Evolutionary conservation across 1,140 invertebrate genomes (phyloP).

Genomic region (Leptinotarsa undecemlineata): DNA sequence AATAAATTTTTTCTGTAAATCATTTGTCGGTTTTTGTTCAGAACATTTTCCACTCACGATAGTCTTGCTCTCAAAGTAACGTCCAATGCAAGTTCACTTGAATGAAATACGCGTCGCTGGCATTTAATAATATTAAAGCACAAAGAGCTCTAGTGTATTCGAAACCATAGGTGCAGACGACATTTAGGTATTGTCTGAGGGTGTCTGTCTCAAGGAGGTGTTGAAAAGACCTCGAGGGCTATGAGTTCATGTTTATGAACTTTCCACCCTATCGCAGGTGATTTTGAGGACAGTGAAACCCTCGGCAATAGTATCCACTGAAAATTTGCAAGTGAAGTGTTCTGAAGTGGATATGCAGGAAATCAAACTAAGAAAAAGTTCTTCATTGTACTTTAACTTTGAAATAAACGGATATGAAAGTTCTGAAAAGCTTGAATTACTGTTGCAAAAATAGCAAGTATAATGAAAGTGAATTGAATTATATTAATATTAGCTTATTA

Average conservation of each 20-base stretch:
- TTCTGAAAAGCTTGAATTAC: too few relatives aligned
- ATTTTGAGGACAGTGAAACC: not conserved
- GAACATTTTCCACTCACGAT: too few relatives aligned
- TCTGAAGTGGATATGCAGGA: not conserved
- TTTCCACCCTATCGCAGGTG: not conserved
- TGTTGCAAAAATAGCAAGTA: too few relatives aligned
- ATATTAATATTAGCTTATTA: too few relatives aligned
- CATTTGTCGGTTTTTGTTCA: too few relatives aligned
- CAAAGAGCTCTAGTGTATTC: not conserved
- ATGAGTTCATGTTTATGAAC: not conserved
- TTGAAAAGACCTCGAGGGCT: not conserved
- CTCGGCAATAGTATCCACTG: not conserved
- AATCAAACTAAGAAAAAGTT: too few relatives aligned
- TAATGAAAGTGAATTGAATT: too few relatives aligned
- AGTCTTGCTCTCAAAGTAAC: too few relatives aligned
- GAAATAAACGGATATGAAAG: too few relatives aligned
- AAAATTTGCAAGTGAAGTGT: not conserved
- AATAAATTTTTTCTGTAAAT: too few relatives aligned
- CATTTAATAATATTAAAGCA: not conserved
- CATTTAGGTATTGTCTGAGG: not conserved
- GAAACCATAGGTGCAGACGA: not conserved
- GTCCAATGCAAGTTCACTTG: too few relatives aligned
- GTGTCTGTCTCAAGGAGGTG: not conserved
- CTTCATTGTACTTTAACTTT: too few relatives aligned
- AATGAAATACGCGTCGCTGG: not conserved